phyloP scores from a whole-genome alignment of 1,140 invertebrate species.

The Helicoverpa armigera region DNA sequence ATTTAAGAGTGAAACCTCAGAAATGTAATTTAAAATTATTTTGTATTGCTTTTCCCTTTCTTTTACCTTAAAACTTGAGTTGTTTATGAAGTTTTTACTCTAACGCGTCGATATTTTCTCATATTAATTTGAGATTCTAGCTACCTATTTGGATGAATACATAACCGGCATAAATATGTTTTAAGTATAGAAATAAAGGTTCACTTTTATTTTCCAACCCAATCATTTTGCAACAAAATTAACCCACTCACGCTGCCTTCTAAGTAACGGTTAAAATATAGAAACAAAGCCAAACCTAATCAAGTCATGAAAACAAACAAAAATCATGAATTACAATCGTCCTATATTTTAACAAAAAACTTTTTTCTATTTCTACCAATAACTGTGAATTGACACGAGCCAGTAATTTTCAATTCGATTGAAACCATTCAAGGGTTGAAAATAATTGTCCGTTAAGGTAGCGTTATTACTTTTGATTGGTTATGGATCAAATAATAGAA shows the following conservation, averaged over 20 bases:
- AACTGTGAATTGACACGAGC: conserved; percentile 38
- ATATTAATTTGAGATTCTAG: too few relatives aligned
- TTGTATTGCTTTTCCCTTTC: too few relatives aligned
- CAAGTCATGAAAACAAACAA: conserved; percentile 57
- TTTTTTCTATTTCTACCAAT: conserved; percentile 25
- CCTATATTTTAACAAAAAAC: neutral
- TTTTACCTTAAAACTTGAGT: too few relatives aligned
- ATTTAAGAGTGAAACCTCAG: too few relatives aligned
- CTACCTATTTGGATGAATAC: too few relatives aligned
- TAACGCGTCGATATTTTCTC: too few relatives aligned
- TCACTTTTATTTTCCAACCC: neutral
- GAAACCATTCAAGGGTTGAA: conserved; percentile 55
- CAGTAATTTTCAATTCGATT: conserved; percentile 46
- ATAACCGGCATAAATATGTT: too few relatives aligned
- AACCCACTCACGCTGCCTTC: neutral
- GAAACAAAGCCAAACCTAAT: conserved; percentile 37
- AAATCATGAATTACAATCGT: conserved; percentile 58
- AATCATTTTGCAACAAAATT: neutral
- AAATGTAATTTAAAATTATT: too few relatives aligned
- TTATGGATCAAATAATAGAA: conserved; percentile 40
- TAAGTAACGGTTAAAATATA: conserved; percentile 39
- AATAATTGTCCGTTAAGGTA: conserved; percentile 18
- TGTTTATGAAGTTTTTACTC: too few relatives aligned
- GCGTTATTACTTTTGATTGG: conserved; percentile 46
- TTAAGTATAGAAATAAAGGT: too few relatives aligned